These are phyloP conservation scores for Periplaneta americana DNA, from an alignment of 1,140 invertebrate species.

Conservation along the genomic window DNA sequence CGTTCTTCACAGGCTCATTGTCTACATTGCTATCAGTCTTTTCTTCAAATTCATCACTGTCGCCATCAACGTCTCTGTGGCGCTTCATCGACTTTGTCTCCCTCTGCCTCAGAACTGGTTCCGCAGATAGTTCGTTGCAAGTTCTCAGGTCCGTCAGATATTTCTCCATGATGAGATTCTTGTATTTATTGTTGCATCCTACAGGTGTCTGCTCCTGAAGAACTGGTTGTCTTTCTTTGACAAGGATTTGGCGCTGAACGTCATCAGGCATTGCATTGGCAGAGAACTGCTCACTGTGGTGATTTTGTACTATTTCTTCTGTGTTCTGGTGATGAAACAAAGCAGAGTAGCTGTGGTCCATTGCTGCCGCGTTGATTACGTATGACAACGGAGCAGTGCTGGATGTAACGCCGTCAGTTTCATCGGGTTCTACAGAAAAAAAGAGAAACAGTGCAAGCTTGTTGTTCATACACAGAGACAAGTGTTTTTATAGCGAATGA, in stretches of 20 bases:
- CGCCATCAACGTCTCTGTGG: not conserved
- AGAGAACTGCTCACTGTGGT: conserved; percentile 19
- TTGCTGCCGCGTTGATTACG: conserved; percentile 16
- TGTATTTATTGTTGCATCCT: conserved; percentile 39
- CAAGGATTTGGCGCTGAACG: conserved; percentile 32
- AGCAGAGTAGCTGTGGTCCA: conserved; percentile 16
- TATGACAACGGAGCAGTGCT: not conserved
- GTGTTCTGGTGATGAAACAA: not conserved
- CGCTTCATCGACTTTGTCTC: not conserved
- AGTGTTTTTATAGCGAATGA: too few relatives aligned
- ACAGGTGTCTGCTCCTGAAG: not conserved
- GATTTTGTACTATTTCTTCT: not conserved
- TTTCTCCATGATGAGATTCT: conserved; percentile 51
- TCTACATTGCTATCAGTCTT: not conserved
- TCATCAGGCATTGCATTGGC: conserved; percentile 5
- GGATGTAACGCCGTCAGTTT: not conserved
- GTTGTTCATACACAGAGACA: too few relatives aligned
- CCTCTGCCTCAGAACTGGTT: conserved; percentile 26
- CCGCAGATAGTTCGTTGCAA: conserved; percentile 28
- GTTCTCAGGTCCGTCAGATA: conserved; percentile 35
- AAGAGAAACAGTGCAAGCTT: not conserved
- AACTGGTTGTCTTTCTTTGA: conserved; percentile 27
- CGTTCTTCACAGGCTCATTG: not conserved
- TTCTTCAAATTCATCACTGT: not conserved
- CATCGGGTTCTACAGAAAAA: not conserved